These are phyloP conservation scores for Lepidurus couesii DNA, from an alignment of 1,140 invertebrate genomes.

Conservation along the genomic window DNA sequence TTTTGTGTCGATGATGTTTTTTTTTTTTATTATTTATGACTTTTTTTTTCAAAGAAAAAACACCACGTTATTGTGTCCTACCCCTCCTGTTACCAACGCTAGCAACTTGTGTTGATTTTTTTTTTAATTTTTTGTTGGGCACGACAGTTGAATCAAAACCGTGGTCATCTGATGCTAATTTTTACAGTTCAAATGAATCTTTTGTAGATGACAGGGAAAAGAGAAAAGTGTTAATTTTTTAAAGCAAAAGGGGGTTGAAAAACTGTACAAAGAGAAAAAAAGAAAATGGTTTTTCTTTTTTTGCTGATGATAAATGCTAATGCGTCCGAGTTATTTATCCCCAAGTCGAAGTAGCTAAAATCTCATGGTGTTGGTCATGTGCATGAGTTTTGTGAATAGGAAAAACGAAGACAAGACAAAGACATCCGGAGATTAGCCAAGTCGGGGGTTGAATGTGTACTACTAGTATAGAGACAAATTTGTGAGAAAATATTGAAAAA, in stretches of 20 bases:
- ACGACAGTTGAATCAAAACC: neutral
- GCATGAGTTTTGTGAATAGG: neutral
- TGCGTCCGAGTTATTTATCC: neutral
- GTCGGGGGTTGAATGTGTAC: neutral
- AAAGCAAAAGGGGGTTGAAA: neutral
- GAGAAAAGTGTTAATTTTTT: neutral
- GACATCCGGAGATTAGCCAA: conserved; percentile 5
- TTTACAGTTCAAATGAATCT: conserved; percentile 12
- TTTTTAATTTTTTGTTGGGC: neutral
- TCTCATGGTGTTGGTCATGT: conserved; percentile 13
- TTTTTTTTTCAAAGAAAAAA: too few species aligned
- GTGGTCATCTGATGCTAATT: conserved; percentile 19
- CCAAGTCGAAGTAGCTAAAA: conserved; percentile 22
- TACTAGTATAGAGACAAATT: neutral
- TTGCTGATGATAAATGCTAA: neutral
- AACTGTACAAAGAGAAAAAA: neutral
- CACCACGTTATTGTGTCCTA: neutral
- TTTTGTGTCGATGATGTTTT: neutral
- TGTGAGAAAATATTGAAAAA: neutral
- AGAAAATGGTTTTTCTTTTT: neutral
- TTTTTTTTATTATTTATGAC: neutral
- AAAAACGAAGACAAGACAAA: neutral
- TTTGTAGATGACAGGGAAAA: neutral
- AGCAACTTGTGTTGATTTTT: neutral
- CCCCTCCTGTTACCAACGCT: neutral